Base-by-base conservation (phyloP, 2,113 vertebrate genomes). In the Pimephales promelas region DNA sequence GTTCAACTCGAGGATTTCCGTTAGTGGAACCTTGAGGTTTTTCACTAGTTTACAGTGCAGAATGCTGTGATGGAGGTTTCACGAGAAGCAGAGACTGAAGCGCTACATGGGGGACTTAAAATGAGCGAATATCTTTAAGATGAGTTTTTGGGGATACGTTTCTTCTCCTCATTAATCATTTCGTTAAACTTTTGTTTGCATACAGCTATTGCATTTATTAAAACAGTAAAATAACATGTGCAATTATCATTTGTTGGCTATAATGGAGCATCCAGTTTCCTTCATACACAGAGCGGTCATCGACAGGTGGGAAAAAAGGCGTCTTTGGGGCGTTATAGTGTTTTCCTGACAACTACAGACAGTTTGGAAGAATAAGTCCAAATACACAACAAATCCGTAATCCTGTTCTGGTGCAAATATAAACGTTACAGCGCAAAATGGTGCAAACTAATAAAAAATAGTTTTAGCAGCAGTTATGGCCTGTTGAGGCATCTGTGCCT, bases 1-100 rank as follows among this genome's bases (percentile, higher is more conserved):
- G 20, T 88, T 74, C 82, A 70, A 79, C 57, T 81, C 24, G 64
- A 83, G 71, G 83, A 84, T 86, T 88, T 88, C 87, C 87, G 83
- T 84, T 82, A 84, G 82, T 86, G 81, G 83, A 86, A 88, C 73
- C 68, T 86, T 89, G 88, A 89, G 85, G 85, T 89, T 87, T 86
- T 62, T 79, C 56, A 71, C 36, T 75, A 62, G 78, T 89, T 81
- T 88, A 85, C 79, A 75, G 79, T 84, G 83, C 59, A 81, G 83
- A 88, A 85, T 81, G 76, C 70, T 80, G 59, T 10, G 71, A 84
- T 64, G 40, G 78, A 45, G 18, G 52, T 79, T 84, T 82, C 10
- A 66, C 72, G 16, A 73, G 66, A 40, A 40, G 34, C 36, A 22
- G 16, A 66, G 18, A 68, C 20, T 40, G 64, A 68, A 68, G 31